Conservation (phyloP, 2,888 invertebrate genomes). For the Pterobdella sp. region DNA sequence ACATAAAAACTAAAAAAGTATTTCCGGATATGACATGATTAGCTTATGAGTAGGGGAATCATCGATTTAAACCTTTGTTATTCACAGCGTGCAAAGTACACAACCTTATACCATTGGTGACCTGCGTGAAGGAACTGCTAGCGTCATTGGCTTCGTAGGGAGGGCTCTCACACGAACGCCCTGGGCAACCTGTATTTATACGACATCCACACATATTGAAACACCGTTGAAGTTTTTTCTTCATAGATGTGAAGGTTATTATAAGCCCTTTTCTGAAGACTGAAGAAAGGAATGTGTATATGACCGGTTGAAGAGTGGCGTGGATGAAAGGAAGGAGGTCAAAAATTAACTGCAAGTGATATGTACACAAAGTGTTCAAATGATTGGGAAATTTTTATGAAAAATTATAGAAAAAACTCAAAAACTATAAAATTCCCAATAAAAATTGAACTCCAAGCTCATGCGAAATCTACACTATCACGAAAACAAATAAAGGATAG, state of each 20-base stretch:
- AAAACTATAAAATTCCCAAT: too few relatives aligned
- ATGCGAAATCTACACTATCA: too few relatives aligned
- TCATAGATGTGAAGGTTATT: constrained; percentile 24
- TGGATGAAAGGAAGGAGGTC: constrained; percentile 44
- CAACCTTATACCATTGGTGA: too few relatives aligned
- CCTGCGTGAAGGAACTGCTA: not conserved
- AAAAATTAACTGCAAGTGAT: constrained; percentile 40
- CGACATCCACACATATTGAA: not conserved
- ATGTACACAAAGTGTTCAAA: not conserved
- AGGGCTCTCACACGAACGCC: not conserved
- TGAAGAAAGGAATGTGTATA: constrained; percentile 45
- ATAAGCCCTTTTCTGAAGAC: constrained; percentile 38
- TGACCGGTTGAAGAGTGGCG: constrained; percentile 44
- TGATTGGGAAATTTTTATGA: not conserved
- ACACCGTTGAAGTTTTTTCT: not conserved
- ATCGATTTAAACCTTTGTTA: too few relatives aligned
- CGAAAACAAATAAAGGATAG: too few relatives aligned
- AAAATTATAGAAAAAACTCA: not conserved
- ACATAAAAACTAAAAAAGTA: too few relatives aligned
- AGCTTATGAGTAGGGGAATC: too few relatives aligned
- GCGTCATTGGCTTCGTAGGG: not conserved
- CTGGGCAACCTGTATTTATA: too few relatives aligned
- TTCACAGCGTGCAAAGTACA: too few relatives aligned
- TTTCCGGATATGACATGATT: too few relatives aligned
- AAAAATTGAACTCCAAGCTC: too few relatives aligned